These are phyloP conservation scores for Eurypyga helias DNA, from an alignment of 2,113 vertebrate genomes.

Conservation along the genomic window DNA sequence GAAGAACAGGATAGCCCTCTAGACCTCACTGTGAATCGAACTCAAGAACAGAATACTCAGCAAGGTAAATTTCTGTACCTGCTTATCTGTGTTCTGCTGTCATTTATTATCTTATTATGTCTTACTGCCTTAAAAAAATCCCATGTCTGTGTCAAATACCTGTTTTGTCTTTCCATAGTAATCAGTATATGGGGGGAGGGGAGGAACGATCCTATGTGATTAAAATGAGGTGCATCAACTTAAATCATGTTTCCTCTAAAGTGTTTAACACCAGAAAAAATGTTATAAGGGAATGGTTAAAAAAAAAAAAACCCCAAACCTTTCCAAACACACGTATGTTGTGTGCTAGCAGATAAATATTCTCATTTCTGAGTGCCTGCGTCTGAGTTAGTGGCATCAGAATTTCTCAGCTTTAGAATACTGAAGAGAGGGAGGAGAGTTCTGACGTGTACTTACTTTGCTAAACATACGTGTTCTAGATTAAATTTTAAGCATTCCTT, in stretches of 20 bases:
- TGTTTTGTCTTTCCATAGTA: neutral
- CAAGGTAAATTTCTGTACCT: constrained; percentile 80
- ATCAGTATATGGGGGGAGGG: neutral
- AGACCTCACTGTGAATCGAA: constrained; percentile 95
- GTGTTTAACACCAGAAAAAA: neutral
- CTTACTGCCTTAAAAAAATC: neutral
- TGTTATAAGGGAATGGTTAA: neutral
- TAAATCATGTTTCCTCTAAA: no score
- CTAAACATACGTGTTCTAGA: neutral
- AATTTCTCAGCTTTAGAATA: neutral
- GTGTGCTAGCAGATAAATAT: neutral
- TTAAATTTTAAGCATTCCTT: neutral
- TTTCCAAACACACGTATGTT: neutral
- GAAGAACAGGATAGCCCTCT: constrained; percentile 91
- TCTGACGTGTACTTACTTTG: neutral
- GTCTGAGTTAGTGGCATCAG: neutral
- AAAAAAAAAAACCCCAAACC: neutral
- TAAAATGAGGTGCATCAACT: neutral
- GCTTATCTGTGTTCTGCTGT: neutral
- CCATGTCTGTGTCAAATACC: neutral
- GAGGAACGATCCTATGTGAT: neutral
- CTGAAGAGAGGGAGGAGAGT: neutral
- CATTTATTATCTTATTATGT: neutral
- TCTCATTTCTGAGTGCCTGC: neutral
- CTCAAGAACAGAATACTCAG: constrained; percentile 83